phyloP scores from a whole-genome alignment of 1,140 invertebrate species.

The Conus betulinus region DNA sequence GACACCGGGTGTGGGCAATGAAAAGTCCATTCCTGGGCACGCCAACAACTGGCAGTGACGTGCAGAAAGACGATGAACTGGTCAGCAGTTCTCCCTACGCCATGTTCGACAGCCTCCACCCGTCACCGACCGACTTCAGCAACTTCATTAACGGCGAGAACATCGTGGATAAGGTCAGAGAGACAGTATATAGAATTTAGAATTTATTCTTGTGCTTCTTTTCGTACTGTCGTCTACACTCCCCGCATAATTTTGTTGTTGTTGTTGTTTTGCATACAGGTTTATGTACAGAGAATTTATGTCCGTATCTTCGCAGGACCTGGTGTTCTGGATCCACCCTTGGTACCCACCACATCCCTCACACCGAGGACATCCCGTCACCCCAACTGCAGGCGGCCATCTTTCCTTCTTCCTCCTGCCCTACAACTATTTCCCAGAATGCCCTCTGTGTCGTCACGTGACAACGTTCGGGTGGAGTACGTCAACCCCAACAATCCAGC shows the following conservation, averaged over 20 bases:
- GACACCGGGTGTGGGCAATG: constrained; percentile 59
- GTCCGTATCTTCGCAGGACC: constrained; percentile 50
- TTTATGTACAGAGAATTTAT: neutral
- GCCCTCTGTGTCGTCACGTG: constrained; percentile 45
- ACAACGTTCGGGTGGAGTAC: constrained; percentile 46
- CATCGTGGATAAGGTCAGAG: too few relatives aligned
- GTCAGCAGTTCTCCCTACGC: too few relatives aligned
- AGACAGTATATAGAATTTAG: too few relatives aligned
- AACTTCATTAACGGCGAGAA: too few relatives aligned
- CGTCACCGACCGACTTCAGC: too few relatives aligned
- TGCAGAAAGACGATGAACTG: constrained; percentile 57
- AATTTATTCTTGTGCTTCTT: too few relatives aligned
- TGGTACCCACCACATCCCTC: constrained; percentile 62
- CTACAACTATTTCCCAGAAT: constrained; percentile 62
- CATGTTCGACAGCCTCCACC: too few relatives aligned
- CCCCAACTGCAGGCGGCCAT: constrained; percentile 51
- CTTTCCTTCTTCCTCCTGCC: constrained; percentile 59
- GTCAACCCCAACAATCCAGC: neutral
- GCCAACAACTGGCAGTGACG: constrained; percentile 69
- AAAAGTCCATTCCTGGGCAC: constrained; percentile 58
- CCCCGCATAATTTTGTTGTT: too few relatives aligned
- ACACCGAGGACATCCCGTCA: constrained; percentile 63
- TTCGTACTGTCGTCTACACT: too few relatives aligned
- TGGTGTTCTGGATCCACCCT: constrained; percentile 63
- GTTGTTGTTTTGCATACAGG: too few relatives aligned